These are phyloP conservation scores for Omphaloscelis lunosa DNA, from an alignment of 2,888 invertebrate genomes.

Conservation along the genomic window DNA sequence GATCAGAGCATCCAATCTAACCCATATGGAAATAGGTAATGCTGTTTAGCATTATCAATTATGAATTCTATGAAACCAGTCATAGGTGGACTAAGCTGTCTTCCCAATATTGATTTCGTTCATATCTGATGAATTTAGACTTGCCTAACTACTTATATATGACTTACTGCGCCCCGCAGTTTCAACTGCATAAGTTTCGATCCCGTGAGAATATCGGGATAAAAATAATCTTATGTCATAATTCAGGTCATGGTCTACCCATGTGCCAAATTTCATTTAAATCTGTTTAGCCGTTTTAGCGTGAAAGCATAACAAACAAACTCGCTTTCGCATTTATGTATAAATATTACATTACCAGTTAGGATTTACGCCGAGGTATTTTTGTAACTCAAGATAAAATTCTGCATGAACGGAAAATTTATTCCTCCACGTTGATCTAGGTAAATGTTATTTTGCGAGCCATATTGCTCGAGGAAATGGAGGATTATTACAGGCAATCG, in stretches of 20 bases:
- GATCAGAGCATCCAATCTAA: constrained; percentile 3
- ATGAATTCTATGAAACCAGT: constrained; percentile 12
- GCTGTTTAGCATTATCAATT: constrained; percentile 18
- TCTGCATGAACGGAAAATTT: constrained; percentile 39
- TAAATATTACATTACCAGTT: too few relatives aligned
- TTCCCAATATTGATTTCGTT: constrained; percentile 14
- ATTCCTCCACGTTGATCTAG: constrained; percentile 28
- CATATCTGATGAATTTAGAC: constrained; percentile 24
- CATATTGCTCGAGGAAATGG: constrained; percentile 28
- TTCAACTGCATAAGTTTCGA: too few relatives aligned
- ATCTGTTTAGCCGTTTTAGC: too few relatives aligned
- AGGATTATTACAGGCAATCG: neutral
- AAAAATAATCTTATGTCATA: too few relatives aligned
- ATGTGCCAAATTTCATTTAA: too few relatives aligned
- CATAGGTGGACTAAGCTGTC: neutral
- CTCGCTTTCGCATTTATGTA: too few relatives aligned
- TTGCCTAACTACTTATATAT: constrained; percentile 8
- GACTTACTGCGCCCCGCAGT: neutral
- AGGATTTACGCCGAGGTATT: constrained; percentile 18
- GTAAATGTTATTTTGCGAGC: constrained; percentile 36
- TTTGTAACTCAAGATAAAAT: constrained; percentile 31
- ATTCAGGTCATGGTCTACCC: too few relatives aligned
- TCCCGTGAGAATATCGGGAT: too few relatives aligned
- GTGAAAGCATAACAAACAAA: too few relatives aligned
- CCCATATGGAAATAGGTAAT: neutral